Base-by-base conservation (phyloP, 2,113 vertebrate species). In the Stegastes partitus region DNA sequence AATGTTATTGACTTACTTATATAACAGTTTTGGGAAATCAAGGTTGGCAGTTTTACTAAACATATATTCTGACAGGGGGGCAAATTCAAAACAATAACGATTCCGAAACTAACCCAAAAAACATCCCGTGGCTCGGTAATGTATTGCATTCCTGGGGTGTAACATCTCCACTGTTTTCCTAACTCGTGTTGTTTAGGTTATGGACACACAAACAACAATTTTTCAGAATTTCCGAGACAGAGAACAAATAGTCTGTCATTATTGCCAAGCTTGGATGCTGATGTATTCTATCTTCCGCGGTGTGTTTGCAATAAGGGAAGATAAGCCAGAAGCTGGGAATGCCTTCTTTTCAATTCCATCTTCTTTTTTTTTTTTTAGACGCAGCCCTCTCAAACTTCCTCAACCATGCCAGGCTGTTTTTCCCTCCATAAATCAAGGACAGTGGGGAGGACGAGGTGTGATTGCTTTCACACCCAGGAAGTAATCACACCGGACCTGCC, bases 401-500 rank as follows among this genome's bases (percentile, higher is more conserved):
- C 83, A 81, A 59, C 82, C 82, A 19, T 80, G 75, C 49, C 18
- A 11, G 44, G 63, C 61, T 55, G 54, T 84, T 88, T 79, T 79
- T 72, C 79, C 73, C 81, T 79, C 83, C 51, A 71, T 89, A 86
- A 91, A 87, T 92, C 90, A 94, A 94, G 93, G 94, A 93, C 92
- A 75, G 85, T 45, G 76, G 77, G 85, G 84, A 91, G 90, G 92
- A 93, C 85, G 79, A 84, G 80, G 88, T 89, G 84, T 90, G 92
- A 94, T 94, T 93, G 84, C 92, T 87, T 92, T 90, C 90, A 88
- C 85, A 88, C 69, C 77, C 86, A 89, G 91, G 90, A 94, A 92
- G 87, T 94, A 94, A 95, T 95, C 91, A 92, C 89, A 77, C 72
- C 59, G 56, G 84, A 88, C 79, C 93, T 93, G 92, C 89, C 89